Evolutionary conservation across 2,797 vertebrate genomes (phyloP).

Genomic region (Parauchenoglanis punctatus): DNA sequence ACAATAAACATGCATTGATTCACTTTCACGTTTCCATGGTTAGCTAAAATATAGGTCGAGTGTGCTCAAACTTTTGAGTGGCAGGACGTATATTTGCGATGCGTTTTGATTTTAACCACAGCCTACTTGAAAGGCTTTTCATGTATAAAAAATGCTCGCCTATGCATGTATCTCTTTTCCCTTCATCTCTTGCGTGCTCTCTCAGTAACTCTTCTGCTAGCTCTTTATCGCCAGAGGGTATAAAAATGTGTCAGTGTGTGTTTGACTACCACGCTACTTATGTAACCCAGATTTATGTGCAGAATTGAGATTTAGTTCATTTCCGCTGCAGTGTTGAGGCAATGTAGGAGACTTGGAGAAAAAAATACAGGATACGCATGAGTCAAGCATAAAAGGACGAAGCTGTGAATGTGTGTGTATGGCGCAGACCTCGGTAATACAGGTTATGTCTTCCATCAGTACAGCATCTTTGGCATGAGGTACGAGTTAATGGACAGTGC

Average conservation of each 20-base stretch:
- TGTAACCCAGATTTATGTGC: conserved; percentile 30
- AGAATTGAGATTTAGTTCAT: conserved; percentile 8
- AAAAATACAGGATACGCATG: background rate
- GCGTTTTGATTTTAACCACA: background rate
- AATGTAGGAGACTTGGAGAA: background rate
- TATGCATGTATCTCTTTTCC: background rate
- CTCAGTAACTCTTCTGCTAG: background rate
- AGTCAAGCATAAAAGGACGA: background rate
- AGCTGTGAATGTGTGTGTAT: conserved; percentile 20
- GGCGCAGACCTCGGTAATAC: conserved; percentile 62
- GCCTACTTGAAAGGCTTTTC: background rate
- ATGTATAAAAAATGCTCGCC: background rate
- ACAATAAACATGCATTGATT: background rate
- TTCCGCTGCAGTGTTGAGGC: background rate
- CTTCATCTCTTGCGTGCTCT: background rate
- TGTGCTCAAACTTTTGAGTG: background rate
- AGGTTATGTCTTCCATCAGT: conserved; percentile 63
- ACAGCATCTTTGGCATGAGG: conserved; percentile 48
- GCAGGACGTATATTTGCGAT: background rate
- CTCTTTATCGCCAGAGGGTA: conserved; percentile 29
- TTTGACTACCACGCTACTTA: conserved; percentile 30
- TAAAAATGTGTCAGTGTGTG: conserved; percentile 13
- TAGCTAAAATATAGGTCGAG: background rate
- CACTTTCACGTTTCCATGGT: background rate
- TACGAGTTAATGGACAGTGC: conserved; percentile 72